A percentile compares a stretch with the other conserved stretches of the same genome.
These are phyloP conservation scores for Cyclargus thomasi DNA, from an alignment of 1,140 invertebrate species.

Conservation along the genomic window DNA sequence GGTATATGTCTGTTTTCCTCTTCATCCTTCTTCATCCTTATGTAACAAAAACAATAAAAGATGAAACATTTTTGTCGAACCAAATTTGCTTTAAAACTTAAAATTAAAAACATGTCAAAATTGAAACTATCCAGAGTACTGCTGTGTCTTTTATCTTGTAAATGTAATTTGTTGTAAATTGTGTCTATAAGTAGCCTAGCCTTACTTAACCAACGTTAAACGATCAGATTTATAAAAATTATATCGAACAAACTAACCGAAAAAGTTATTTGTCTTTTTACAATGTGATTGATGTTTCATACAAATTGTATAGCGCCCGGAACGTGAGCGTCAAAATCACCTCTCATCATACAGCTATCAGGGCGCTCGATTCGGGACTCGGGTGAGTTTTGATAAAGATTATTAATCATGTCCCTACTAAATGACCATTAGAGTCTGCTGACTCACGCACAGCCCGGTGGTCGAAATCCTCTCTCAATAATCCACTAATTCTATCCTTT, in stretches of 20 bases:
- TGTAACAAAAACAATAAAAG: no score
- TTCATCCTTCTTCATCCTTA: no score
- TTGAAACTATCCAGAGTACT: no score
- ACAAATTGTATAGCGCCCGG: constrained; percentile 5
- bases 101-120: no score
- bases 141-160: no score
- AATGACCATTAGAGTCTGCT: constrained; percentile 66
- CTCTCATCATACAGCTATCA: constrained; percentile 64
- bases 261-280: background rate
- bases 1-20: no score
- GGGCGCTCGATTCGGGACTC: constrained; percentile 34
- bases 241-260: background rate
- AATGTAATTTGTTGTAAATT: no score
- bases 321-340: constrained; percentile 32
- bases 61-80: no score
- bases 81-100: no score
- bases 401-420: constrained; percentile 64
- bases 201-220: no score
- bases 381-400: constrained; percentile 55
- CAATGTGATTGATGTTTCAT: background rate
- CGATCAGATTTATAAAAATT: background rate
- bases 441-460: constrained; percentile 55
- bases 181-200: no score
- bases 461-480: constrained; percentile 31
- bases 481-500: constrained; percentile 31